A percentile compares a stretch with the other conserved stretches of the same genome.
Evolutionary conservation across 2,797 vertebrate species (phyloP).

Genomic region (Amblyopsis hoosieri): DNA sequence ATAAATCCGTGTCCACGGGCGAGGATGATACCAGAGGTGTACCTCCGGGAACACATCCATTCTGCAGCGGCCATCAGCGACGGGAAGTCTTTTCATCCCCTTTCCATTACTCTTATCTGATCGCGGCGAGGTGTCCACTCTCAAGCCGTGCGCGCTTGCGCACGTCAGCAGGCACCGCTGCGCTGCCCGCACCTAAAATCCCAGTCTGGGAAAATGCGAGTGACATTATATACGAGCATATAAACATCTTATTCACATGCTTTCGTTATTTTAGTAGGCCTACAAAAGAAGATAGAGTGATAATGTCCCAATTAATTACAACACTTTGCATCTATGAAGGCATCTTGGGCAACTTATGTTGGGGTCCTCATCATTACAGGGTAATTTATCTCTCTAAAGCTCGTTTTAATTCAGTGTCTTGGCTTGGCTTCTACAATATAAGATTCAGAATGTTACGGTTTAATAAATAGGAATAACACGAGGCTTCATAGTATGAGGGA

Average conservation of each 20-base stretch:
- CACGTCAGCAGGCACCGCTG: constrained; percentile 24
- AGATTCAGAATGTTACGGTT: too few species aligned
- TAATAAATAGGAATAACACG: too few species aligned
- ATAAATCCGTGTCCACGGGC: constrained; percentile 77
- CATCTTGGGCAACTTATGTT: neutral
- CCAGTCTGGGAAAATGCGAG: constrained; percentile 5
- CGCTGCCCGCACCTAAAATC: constrained; percentile 32
- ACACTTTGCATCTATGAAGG: neutral
- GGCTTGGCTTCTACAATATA: too few species aligned
- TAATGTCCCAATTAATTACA: neutral
- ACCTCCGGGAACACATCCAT: constrained; percentile 77
- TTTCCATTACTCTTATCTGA: constrained; percentile 82
- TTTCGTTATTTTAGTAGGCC: neutral
- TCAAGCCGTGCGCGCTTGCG: constrained; percentile 24
- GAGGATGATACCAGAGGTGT: constrained; percentile 74
- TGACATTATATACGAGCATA: neutral
- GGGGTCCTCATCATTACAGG: neutral
- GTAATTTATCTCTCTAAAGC: neutral
- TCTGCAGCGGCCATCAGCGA: constrained; percentile 71
- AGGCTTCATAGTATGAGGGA: too few species aligned
- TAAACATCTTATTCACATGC: neutral
- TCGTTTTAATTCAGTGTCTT: too few species aligned
- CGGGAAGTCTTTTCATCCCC: constrained; percentile 72
- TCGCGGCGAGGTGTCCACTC: constrained; percentile 66
- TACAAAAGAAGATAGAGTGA: neutral